Evolutionary conservation across 2,797 vertebrate genomes (phyloP).

Genomic region (Sylvia borin): DNA sequence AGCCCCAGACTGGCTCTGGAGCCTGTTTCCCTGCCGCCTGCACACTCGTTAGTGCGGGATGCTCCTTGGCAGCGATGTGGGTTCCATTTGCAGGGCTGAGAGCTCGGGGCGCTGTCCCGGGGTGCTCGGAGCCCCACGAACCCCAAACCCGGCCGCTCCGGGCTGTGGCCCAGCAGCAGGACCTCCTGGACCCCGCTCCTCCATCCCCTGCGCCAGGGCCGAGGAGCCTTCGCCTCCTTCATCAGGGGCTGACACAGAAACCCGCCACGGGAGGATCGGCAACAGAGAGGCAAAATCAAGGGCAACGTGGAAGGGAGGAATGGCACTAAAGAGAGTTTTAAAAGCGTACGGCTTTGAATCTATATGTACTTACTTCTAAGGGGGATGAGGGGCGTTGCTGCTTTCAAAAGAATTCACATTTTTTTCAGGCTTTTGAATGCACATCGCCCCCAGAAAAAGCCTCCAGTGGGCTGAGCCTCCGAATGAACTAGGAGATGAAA

Average conservation of each 20-base stretch:
- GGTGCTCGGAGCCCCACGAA: too few species aligned
- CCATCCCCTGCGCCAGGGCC: too few species aligned
- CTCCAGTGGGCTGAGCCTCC: constrained; percentile 31
- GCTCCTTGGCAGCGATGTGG: background rate
- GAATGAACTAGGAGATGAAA: background rate
- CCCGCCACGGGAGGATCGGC: constrained; percentile 40
- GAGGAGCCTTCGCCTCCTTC: too few species aligned
- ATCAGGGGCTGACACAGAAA: constrained; percentile 22
- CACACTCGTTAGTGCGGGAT: background rate
- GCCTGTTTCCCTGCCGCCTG: background rate
- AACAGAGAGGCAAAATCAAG: constrained; percentile 64
- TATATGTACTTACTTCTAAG: constrained; percentile 46
- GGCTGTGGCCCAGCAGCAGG: too few species aligned
- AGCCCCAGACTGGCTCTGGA: background rate
- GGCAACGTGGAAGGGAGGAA: background rate
- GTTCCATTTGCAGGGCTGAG: background rate
- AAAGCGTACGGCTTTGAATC: constrained; percentile 40
- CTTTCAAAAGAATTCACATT: constrained; percentile 34
- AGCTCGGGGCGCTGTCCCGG: too few species aligned
- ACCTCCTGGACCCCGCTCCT: too few species aligned
- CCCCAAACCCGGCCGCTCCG: too few species aligned
- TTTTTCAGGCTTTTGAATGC: constrained; percentile 35
- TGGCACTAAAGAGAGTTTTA: constrained; percentile 5
- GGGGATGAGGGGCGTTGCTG: background rate
- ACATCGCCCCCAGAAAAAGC: background rate